Evolutionary conservation across 2,888 invertebrate species (phyloP).

Genomic region (Gnatocerus cornutus): DNA sequence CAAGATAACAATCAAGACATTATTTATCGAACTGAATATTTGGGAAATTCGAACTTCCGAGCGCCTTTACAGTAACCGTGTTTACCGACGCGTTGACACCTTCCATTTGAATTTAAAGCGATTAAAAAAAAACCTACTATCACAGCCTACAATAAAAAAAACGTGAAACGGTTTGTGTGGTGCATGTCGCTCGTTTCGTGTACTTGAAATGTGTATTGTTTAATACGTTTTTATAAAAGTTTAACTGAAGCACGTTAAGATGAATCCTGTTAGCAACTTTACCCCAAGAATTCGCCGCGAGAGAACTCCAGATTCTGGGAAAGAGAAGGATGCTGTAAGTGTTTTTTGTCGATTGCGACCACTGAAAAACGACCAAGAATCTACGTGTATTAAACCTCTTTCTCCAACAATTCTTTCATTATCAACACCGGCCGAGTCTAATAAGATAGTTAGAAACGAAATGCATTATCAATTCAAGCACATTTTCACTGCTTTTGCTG

Average conservation of each 20-base stretch:
- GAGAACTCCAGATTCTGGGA: conserved; percentile 61
- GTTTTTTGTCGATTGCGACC: conserved; percentile 93
- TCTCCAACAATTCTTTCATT: conserved; percentile 81
- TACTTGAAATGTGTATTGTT: not conserved
- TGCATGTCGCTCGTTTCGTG: too few species aligned
- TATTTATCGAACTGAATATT: too few species aligned
- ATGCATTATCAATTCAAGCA: conserved; percentile 86
- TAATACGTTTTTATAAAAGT: not conserved
- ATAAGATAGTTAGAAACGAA: conserved; percentile 75
- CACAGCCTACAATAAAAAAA: too few species aligned
- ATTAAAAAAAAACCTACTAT: too few species aligned
- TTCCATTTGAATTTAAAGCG: too few species aligned
- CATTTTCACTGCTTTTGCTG: conserved; percentile 86
- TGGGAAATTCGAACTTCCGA: too few species aligned
- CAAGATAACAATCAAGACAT: too few species aligned
- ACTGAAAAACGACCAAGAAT: conserved; percentile 79
- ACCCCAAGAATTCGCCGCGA: conserved; percentile 61
- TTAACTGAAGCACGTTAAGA: conserved; percentile 49
- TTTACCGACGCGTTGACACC: not conserved
- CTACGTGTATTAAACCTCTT: conserved; percentile 80
- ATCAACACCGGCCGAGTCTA: conserved; percentile 78
- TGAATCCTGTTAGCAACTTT: conserved; percentile 60
- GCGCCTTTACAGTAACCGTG: too few species aligned
- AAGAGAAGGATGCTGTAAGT: conserved; percentile 82
- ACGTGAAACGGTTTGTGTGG: too few species aligned